Conservation (phyloP, 2,113 vertebrate species). For the Edolisoma coerulescens region DNA sequence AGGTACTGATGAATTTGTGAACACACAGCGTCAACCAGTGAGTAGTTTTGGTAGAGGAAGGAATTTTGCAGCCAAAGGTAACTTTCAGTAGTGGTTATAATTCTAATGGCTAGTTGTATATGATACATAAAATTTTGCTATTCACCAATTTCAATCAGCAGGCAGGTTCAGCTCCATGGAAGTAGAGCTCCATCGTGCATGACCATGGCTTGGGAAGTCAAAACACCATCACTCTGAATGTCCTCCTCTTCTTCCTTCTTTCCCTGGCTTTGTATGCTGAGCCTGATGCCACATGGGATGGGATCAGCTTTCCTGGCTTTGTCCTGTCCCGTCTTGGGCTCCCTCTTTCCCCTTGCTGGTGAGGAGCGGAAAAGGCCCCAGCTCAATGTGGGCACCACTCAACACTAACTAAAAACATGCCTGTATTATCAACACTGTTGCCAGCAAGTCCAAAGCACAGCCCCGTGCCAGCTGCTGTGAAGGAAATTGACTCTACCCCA, state of each 20-base stretch:
- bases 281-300: not conserved
- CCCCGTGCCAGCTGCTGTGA: fast-evolving
- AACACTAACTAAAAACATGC: not conserved
- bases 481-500: too few relatives aligned
- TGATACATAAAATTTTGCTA: not conserved
- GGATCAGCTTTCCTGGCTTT: not conserved
- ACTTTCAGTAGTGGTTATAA: not conserved
- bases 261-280: not conserved
- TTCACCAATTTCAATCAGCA: not conserved
- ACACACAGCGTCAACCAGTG: not conserved
- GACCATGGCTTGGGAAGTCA: not conserved
- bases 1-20: constrained; percentile 8
- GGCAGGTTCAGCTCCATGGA: not conserved
- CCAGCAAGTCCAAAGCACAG: not conserved
- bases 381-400: fast-evolving
- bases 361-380: not conserved
- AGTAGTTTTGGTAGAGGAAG: constrained; percentile 29
- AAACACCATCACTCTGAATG: not conserved
- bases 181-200: fast-evolving
- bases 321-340: fast-evolving
- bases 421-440: not conserved
- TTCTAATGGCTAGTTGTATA: not conserved
- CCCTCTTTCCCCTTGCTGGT: not conserved
- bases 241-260: not conserved
- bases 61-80: constrained; percentile 61